Base-by-base conservation (phyloP, 2,888 invertebrate species). In the Drosophila demipolita region DNA sequence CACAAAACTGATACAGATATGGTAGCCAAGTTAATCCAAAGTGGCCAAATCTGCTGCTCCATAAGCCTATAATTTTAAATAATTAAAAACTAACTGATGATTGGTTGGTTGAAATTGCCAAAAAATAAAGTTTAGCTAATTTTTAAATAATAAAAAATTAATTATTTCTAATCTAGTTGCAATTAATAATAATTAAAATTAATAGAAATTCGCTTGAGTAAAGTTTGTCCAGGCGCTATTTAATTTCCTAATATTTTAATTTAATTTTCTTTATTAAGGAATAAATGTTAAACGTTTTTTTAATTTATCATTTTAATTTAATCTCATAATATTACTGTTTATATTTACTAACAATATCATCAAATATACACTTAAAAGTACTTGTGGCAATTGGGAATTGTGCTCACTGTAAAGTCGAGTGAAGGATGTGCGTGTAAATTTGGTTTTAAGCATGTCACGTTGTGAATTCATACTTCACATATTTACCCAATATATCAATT, bases 401-500 rank as follows among this genome's bases (percentile, higher is more conserved):
- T 57, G 73, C 55, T 17, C 48, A 8, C 0, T 60, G 35, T 26
- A 49, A 59, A 59, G 29, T 5, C 33, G 15, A 7, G 40, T 59
- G 20, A n/a, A 26, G 36, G 15, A 23, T 6, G 23, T 42, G 26
- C 23, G 38, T 11, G 35, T 17, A 8, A 48, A 58, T 32, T 49
- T 36, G 1, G 15, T 45, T 58, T 78, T 42, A 54, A 59, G 40
- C 69, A 63, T 40, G 89, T 76, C 84, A 84, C 89, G 84, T 89
- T 65, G 68, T 61, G 20, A 59, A 67, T 66, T 29, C 55, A 32
- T 8, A 57, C 29, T 45, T 55, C 82, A 54, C 71, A 66, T 83
- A 67, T 79, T 75, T 73, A 57, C 61, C 64, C 68, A 82, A 87
- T 88, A 82, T 85, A 85, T 85, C 90, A 85, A 90, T 85, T 90